phyloP scores from a whole-genome alignment of 1,140 invertebrate species.

The Papilio aristodemus region DNA sequence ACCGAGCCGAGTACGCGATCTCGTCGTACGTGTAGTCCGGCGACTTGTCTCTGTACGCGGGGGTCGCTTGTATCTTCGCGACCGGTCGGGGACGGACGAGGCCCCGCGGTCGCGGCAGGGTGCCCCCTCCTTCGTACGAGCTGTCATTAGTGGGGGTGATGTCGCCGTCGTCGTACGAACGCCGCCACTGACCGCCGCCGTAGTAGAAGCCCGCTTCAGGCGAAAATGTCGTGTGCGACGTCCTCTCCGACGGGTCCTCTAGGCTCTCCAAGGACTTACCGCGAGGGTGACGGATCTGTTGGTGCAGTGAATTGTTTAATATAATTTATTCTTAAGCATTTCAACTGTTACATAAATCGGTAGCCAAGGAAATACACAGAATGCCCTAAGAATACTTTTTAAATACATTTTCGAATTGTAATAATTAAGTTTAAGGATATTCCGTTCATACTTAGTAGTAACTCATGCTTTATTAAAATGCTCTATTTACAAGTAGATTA shows the following conservation, averaged over 20 bases:
- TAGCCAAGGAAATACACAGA: conserved; percentile 19
- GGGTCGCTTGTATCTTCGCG: conserved; percentile 88
- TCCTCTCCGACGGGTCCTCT: conserved; percentile 85
- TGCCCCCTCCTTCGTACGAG: conserved; percentile 88
- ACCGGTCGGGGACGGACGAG: conserved; percentile 91
- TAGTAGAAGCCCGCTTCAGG: conserved; percentile 80
- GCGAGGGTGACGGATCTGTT: conserved; percentile 85
- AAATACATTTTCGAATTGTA: neutral
- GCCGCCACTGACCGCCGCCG: conserved; percentile 85
- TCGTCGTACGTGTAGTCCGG: conserved; percentile 79
- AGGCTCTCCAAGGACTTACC: conserved; percentile 92
- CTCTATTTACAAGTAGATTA: conserved; percentile 11
- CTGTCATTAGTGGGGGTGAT: conserved; percentile 93
- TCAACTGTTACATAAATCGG: neutral
- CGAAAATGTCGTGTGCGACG: conserved; percentile 83
- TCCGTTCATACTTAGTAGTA: conserved; percentile 8
- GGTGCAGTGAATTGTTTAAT: conserved; percentile 17
- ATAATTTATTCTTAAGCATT: neutral
- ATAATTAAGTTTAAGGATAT: neutral
- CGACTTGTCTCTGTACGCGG: conserved; percentile 80
- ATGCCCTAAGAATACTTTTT: conserved; percentile 9
- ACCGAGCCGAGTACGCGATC: conserved; percentile 74
- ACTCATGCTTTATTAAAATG: conserved; percentile 28
- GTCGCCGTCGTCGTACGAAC: conserved; percentile 93
- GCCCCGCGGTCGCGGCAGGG: conserved; percentile 90